Base-by-base conservation (phyloP, 2,888 invertebrate genomes). In the Orthosia cruda region DNA sequence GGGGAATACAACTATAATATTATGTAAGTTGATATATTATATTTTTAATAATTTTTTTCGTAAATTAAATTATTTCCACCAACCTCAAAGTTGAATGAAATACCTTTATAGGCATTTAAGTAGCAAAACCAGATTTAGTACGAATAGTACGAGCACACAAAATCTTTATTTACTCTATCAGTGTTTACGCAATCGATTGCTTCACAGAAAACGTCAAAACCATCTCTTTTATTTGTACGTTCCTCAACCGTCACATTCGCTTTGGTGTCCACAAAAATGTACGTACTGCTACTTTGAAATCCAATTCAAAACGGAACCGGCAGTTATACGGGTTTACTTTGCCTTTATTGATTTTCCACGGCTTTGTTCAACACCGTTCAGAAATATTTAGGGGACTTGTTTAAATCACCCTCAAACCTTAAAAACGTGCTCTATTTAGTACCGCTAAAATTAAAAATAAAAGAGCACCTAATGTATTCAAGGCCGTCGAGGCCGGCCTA, bases 261-360 rank as follows among this genome's bases (percentile, higher is more conserved):
- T 84, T 84, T 69, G 62, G 62, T 62, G 66, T 81, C 67, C 59
- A 78, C 71, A 68, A 81, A 81, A 81, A 83, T 77, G 63, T 69
- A 77, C 74, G 55, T 55, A 65, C 71, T 58, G 63, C 47, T 84
- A 74, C 83, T 84, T 81, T 73, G 70, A 77, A 80, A 80, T 74
- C 74, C 77, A 75, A 83, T 77, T 75, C 83, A 71, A 75, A 77
- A 74, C 49, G 63, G 45, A 72, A 67, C 71, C 58, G 54, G 66
- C 80, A 85, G 77, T 71, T 81, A 77, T 80, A 80, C 69, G 85
- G 85, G 84, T 84, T 84, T 79, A 71, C 74, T 84, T 84, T 77
- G 68, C 58, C 59, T 82, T 67, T 82, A 84, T 84, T 75, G 85
- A 80, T 84, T 82, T 76, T 76, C 52, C 63, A 45, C 66, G 65